Evolutionary conservation across 2,888 invertebrate species (phyloP), one percentile per base, ranked within the genome.

Genomic region (Vanessa cardui): DNA sequence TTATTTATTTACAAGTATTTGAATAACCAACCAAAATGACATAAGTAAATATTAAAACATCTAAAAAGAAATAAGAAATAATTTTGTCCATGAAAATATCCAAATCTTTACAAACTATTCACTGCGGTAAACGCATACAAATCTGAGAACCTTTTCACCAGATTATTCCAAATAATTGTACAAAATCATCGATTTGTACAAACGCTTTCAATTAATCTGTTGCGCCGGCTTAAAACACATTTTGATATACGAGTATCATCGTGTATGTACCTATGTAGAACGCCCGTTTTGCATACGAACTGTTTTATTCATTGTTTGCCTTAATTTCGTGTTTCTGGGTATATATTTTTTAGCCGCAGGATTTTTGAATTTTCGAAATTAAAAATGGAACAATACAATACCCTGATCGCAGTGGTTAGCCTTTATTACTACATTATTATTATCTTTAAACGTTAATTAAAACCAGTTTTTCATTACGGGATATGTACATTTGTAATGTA

Each of bases 251-350:
- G 6, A 16, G 8, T 39, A 8, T 2, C n/a, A 33, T 31, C 12
- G 16, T 54, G 18, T 39, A 56, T 56, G 56, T 39, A 12, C 26
- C 26, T 39, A 56, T 56, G 33, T 18, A 39, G 39, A 26, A 52
- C 7, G 31, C 6, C 18, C 8, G 31, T 16, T 18, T 56, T 39
- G n/a, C 39, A 16, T 31, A 7, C 26, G 21, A 58, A 26, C 39
- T 50, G 44, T 59, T 58, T 64, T 59, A 64, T 64, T 64, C 64
- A 64, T 64, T 64, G 64, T 59, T 64, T 20, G 50, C 26, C 9
- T 39, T 64, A 59, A 59, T 64, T 59, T 64, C 21, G 44, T 44
- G 44, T 31, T 54, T 64, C 58, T 58, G 7, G 26, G 18, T 9
- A 2, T 58, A 44, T 26, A 58, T 58, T 58, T 50, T n/a, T 64